Percentiles rank a stretch among this genome's conserved stretches.
phyloP scores from a whole-genome alignment of 2,113 vertebrate genomes.

The Oxyruncus cristatus region DNA sequence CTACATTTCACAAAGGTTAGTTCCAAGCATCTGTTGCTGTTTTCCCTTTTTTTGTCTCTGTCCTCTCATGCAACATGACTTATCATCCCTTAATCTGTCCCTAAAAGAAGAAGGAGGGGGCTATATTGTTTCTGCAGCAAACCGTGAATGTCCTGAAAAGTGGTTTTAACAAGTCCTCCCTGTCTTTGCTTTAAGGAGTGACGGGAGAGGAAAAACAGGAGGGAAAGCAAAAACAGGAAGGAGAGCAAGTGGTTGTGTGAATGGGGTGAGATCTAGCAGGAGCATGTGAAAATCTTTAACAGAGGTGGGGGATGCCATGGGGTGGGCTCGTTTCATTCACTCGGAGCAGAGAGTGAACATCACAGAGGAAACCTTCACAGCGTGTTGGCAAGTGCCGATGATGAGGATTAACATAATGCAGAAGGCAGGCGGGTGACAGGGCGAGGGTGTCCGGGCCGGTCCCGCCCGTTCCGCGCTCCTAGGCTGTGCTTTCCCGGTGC shows the following conservation, averaged over 20 bases:
- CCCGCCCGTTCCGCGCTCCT: neutral
- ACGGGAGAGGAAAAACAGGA: neutral
- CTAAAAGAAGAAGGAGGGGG: neutral
- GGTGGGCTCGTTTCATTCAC: too few species aligned
- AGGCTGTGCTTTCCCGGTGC: neutral
- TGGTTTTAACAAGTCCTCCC: accelerated
- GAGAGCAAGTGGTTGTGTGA: neutral
- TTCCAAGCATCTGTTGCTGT: neutral
- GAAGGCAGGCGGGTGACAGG: neutral
- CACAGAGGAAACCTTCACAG: accelerated
- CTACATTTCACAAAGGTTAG: neutral
- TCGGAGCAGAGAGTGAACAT: accelerated
- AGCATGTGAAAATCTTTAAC: accelerated
- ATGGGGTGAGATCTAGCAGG: too few species aligned
- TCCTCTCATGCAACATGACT: accelerated
- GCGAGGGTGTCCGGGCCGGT: neutral
- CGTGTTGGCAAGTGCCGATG: neutral
- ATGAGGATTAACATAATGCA: accelerated
- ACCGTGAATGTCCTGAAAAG: accelerated
- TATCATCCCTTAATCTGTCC: too few species aligned
- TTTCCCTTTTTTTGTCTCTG: neutral
- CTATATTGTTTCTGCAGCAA: accelerated
- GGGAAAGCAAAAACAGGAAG: neutral
- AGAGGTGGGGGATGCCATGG: accelerated
- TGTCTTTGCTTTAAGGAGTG: neutral